Evolutionary conservation across 2,888 invertebrate genomes (phyloP), one percentile per base, ranked within the genome.

Genomic region (Trissolcus brochymenae): DNA sequence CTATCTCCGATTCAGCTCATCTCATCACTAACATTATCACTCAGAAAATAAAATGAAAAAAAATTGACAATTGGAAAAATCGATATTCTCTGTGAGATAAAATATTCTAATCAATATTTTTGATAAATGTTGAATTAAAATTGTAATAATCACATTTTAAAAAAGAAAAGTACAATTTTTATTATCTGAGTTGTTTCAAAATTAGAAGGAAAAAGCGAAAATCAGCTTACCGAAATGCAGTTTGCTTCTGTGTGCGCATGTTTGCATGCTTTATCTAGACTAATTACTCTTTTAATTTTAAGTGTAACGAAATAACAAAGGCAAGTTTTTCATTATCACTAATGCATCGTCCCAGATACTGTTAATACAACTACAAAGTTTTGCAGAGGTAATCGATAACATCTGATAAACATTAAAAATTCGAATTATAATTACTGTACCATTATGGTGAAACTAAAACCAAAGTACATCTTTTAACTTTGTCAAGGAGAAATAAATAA

Each of bases 201-300:
- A 6, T 46, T 35, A 35, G 11, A 11, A 11, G 11, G 9, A 35
- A 9, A 35, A 35, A 9, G 4, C 1, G 13, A 43, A 14, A 16
- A n/a, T 7, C 13, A n/a, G 14, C 53, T 54, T 54, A 19, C 46
- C 1, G 13, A 43, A 57, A 16, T 53, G 59, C 53, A 67, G 17
- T 43, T 41, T 21, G 51, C 66, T 66, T 66, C 9, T 41, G 11
- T 59, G 59, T 59, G 46, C 59, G 59, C 59, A 67, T 60, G 67
- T 35, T 43, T 35, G 67, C 53, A 59, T 67, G 67, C 59, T 29
- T 59, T 19, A 16, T 25, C 43, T 35, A 35, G 35, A 35, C 35
- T 35, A 35, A 35, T 35, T 35, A 35, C 35, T 35, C 35, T 35
- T 11, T 35, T 35, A 35, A 35, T 11, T 35, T 35, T 35, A 35